Evolutionary conservation across 1,140 invertebrate genomes (phyloP), one percentile per base, ranked within the genome.

Genomic region (Cherax quadricarinatus): DNA sequence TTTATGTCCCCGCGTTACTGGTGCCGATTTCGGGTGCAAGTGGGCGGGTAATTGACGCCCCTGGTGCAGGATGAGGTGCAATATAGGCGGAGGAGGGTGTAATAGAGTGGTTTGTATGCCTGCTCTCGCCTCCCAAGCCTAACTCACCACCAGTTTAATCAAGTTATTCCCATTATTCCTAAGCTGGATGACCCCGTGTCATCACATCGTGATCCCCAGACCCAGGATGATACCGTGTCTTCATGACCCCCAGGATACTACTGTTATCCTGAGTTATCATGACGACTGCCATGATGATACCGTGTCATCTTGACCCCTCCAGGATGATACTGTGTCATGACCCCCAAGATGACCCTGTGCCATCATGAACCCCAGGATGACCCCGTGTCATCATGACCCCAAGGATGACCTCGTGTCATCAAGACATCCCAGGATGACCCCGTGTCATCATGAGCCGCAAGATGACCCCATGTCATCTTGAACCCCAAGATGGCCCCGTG

Each of bases 151-250:
- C 48, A 82, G 21, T 82, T 82, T 82, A 82, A 82, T 82, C 80
- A 82, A 82, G 80, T 82, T 82, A 82, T 82, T 82, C 80, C 80
- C 48, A 82, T 82, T 82, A 82, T 82, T 82, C 51, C 41, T 12
- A 49, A 51, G 80, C 80, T 41, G 48, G 80, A 82, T 21, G 80
- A 16, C 48, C 41, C 18, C 80, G 18, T 51, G 24, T 82, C 80
- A 82, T 82, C 80, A 41, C 30, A 41, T 41, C 30, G 30, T 41
- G 30, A 41, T 41, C 30, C 30, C 30, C 57, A 41, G 30, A 41
- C 30, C 30, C 30, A 41, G 30, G 30, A 41, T 41, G 30, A 41
- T 41, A 41, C 30, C 30, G 30, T 41, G 30, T 41, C 30, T 1
- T 41, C 30, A 41, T 41, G 30, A 41, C 30, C 30, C 30, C 30